Conservation (phyloP, 2,113 vertebrate species). For the Copsychus sechellarum region DNA sequence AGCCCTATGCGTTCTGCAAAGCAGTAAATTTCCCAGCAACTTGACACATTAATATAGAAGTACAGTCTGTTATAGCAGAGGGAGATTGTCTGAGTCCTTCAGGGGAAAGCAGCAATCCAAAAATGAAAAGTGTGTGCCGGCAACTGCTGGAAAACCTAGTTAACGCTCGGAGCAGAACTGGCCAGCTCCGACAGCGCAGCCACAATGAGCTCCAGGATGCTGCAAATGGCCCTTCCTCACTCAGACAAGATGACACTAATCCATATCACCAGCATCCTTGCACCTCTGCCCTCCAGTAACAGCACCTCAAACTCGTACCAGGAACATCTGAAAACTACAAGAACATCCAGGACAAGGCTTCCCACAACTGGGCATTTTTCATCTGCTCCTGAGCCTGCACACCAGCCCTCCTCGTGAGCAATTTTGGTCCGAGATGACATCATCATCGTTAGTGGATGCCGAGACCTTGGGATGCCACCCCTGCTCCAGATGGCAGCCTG, state of each 20-base stretch:
- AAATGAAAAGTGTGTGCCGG: slow-evolving; percentile 61
- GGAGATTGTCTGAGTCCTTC: slow-evolving; percentile 73
- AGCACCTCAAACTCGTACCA: neutral
- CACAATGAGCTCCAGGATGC: neutral
- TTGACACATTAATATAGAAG: slow-evolving; percentile 78
- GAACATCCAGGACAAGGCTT: neutral
- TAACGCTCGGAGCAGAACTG: neutral
- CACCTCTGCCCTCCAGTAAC: neutral
- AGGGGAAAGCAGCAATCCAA: slow-evolving; percentile 61
- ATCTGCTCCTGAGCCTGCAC: neutral
- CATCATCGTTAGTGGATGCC: rapidly evolving
- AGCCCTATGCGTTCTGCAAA: slow-evolving; percentile 61
- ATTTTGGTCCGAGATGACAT: neutral
- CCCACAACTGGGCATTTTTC: neutral
- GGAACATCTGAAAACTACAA: neutral
- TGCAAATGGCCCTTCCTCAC: neutral
- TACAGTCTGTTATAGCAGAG: slow-evolving; percentile 77
- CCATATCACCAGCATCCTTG: neutral
- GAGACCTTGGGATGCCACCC: neutral
- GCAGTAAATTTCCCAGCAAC: slow-evolving; percentile 74
- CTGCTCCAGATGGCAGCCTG: neutral
- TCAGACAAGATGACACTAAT: neutral
- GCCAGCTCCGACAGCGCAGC: neutral
- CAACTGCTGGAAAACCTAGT: slow-evolving; percentile 51
- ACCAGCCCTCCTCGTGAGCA: neutral